Evolutionary conservation across 2,888 invertebrate genomes (phyloP), one percentile per base, ranked within the genome.

Genomic region (Tiphia femorata): DNA sequence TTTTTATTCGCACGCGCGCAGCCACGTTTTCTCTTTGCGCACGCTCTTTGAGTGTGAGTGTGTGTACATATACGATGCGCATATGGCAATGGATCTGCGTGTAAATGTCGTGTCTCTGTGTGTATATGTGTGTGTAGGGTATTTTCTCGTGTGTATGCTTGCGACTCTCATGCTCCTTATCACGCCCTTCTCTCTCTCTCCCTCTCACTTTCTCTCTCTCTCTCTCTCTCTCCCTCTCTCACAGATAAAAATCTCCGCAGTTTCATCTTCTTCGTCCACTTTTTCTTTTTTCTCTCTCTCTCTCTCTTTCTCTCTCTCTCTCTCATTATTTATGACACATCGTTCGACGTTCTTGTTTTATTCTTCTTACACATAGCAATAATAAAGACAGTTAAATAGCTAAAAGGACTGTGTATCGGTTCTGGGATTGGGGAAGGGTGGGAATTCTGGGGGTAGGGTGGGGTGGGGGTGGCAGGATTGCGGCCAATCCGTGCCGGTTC

Each of bases 351-450:
- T 64, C 62, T 44, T 52, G 37, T 65, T 68, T 61, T 61, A 67
- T 65, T 61, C 54, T 55, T 58, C 69, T 71, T 71, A 75, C 67
- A 67, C 69, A 62, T 76, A 80, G 80, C 77, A 78, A 73, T 76
- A 75, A 76, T 75, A 73, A 77, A 71, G 76, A 75, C 74, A 76
- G 77, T 78, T n/a, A 75, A 78, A 77, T 78, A 78, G 79, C 73
- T 78, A 76, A 75, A 77, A 76, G 71, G 70, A 73, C 62, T 73
- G 69, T n/a, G n/a, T 68, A 70, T 70, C 68, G 64, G 65, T 71
- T 67, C 64, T 42, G n/a, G n/a, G n/a, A n/a, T n/a, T n/a, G n/a
- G n/a, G n/a, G n/a, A n/a, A n/a, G n/a, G n/a, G n/a, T n/a, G n/a
- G n/a, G n/a, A n/a, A n/a, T n/a, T 29, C 12, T 33, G 51, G 60